A percentile compares a stretch with the other conserved stretches of the same genome.
Evolutionary conservation across 2,888 invertebrate species (phyloP).

Genomic region (Hirtodrosophila duncani): DNA sequence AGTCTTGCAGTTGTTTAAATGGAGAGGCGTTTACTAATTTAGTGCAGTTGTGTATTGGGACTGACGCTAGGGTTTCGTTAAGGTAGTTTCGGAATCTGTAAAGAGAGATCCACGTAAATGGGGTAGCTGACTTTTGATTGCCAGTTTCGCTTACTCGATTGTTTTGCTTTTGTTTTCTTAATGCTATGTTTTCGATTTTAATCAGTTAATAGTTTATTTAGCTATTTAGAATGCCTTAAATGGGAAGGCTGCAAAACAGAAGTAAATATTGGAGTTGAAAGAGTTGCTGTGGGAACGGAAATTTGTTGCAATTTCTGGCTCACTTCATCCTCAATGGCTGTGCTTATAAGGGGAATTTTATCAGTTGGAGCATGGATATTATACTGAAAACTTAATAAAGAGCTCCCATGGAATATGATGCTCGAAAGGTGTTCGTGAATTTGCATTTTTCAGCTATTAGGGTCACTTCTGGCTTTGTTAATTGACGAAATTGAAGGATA

Average conservation of each 20-base stretch:
- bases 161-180: constrained; percentile 1
- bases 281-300: no score
- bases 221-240: constrained; percentile 29
- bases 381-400: no score
- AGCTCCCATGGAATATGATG: no score
- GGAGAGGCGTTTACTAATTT: constrained; percentile 62
- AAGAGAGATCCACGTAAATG: no score
- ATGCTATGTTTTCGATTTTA: constrained; percentile 60
- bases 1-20: constrained; percentile 28
- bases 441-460: no score
- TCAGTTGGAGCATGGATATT: no score
- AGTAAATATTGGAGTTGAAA: not conserved
- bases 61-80: not conserved
- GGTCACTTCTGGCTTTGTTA: no score
- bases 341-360: no score
- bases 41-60: constrained; percentile 39
- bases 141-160: constrained; percentile 37
- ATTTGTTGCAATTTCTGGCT: no score
- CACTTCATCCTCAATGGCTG: no score
- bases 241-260: not conserved
- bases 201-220: constrained; percentile 73
- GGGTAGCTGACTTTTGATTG: constrained; percentile 47
- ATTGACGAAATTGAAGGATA: no score
- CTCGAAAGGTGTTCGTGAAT: no score
- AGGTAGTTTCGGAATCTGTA: not conserved